Conservation (phyloP, 2,797 vertebrate species). For the Agapornis canus region DNA sequence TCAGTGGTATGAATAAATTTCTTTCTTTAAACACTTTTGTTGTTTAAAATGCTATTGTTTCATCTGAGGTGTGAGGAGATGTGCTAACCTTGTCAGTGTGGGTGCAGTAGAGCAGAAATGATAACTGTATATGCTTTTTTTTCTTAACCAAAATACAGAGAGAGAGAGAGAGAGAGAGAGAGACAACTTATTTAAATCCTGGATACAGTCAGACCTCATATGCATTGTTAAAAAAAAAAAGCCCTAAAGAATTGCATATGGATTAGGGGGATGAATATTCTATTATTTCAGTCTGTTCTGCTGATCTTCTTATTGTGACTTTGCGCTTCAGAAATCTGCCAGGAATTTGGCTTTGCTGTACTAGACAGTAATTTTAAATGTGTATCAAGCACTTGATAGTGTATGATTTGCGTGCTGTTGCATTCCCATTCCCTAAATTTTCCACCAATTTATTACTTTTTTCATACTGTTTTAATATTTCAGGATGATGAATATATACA, state of each 20-base stretch:
- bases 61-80: slow-evolving; percentile 80
- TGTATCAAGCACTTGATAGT: slow-evolving; percentile 89
- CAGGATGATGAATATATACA: slow-evolving; percentile 91
- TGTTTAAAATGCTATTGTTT: slow-evolving; percentile 77
- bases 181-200: slow-evolving; percentile 93
- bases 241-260: slow-evolving; percentile 98
- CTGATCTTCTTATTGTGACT: slow-evolving; percentile 97
- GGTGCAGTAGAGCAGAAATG: slow-evolving; percentile 87
- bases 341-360: slow-evolving; percentile 83
- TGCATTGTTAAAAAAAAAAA: slow-evolving; percentile 87
- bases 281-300: slow-evolving; percentile 99
- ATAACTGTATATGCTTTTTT: slow-evolving; percentile 81
- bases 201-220: slow-evolving; percentile 89
- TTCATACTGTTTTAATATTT: slow-evolving; percentile 89
- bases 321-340: slow-evolving; percentile 85
- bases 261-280: slow-evolving; percentile 99
- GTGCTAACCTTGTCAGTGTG: slow-evolving; percentile 87
- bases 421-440: slow-evolving; percentile 85
- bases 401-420: slow-evolving; percentile 88
- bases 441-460: slow-evolving; percentile 88
- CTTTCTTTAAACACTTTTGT: slow-evolving; percentile 73
- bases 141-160: slow-evolving; percentile 75
- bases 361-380: slow-evolving; percentile 85
- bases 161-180: slow-evolving; percentile 64
- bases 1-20: slow-evolving; percentile 67